These are phyloP conservation scores for Sitta europaea DNA, from an alignment of 2,113 vertebrate species.

Conservation along the genomic window DNA sequence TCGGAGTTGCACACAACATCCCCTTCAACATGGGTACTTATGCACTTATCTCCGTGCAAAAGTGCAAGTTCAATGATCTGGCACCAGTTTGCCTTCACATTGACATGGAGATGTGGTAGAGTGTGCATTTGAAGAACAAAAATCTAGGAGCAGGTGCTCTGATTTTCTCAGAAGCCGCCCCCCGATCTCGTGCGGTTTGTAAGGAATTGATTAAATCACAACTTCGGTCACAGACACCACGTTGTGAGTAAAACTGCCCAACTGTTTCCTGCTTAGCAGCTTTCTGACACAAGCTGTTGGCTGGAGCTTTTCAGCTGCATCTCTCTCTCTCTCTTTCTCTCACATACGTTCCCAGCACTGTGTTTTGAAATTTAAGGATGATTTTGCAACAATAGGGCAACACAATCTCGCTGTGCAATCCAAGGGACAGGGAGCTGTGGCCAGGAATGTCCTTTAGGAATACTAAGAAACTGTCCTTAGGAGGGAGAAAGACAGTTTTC, in stretches of 20 bases:
- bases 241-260: not conserved
- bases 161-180: not conserved
- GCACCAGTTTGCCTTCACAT: not conserved
- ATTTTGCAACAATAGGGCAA: not conserved
- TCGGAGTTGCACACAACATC: not conserved
- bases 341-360: rapidly evolving
- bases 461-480: too few relatives aligned
- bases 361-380: not conserved
- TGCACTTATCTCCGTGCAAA: rapidly evolving
- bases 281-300: conserved; percentile 46
- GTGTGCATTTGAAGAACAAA: rapidly evolving
- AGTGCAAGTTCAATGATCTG: not conserved
- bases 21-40: rapidly evolving
- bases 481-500: not conserved
- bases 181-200: rapidly evolving
- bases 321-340: not conserved
- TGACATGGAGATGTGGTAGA: rapidly evolving
- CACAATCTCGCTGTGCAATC: rapidly evolving
- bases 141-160: not conserved
- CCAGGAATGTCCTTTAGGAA: not conserved
- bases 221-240: not conserved
- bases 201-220: not conserved
- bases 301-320: conserved; percentile 18
- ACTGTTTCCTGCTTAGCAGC: conserved; percentile 38
- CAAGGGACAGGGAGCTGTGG: not conserved